Base-by-base conservation (phyloP, 2,888 invertebrate species). In the Digitonthophagus gazella region DNA sequence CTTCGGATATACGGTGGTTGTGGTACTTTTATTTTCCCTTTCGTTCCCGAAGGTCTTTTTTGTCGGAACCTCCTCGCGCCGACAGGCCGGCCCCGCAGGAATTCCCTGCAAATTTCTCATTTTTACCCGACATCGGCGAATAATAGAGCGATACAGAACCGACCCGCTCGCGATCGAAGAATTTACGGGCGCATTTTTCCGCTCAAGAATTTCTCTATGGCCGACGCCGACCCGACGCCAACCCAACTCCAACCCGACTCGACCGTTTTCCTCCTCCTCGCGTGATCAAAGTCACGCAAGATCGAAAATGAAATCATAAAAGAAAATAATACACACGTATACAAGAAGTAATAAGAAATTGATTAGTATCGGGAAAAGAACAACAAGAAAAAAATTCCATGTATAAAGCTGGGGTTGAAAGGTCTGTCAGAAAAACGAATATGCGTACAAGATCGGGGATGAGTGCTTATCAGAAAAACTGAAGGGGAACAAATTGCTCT, bases 61-160 rank as follows among this genome's bases (percentile, higher is more conserved):
- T 44, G 28, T 44, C 28, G 28, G 11, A 11, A 6, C 28, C 28
- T 44, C 28, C 11, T 3, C 28, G 28, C 28, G 28, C 28, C 28
- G 28, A 44, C 28, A 44, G 28, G 28, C 6, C 11, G 28, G 61
- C 61, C 61, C 8, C 61, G 20, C 61, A 15, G 61, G 61, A 61
- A 61, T 61, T 61, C 61, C 11, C 61, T 20, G 18, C 61, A 61
- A 61, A 61, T 61, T 61, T 61, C 61, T 61, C 61, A 61, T 61
- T 61, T 61, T 61, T 61, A 18, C 61, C 18, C 61, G 61, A 61
- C 61, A 61, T 19, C 61, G 61, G 3, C 61, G 61, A 61, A 61
- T 61, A 61, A 61, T 61, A 61, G 61, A 61, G 61, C 61, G 19
- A 61, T 57, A 57, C 28, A 16, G 57, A 19, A 61, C 61, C 15